Evolutionary conservation across 1,140 invertebrate species (phyloP).

Genomic region (Eulimnadia texana): DNA sequence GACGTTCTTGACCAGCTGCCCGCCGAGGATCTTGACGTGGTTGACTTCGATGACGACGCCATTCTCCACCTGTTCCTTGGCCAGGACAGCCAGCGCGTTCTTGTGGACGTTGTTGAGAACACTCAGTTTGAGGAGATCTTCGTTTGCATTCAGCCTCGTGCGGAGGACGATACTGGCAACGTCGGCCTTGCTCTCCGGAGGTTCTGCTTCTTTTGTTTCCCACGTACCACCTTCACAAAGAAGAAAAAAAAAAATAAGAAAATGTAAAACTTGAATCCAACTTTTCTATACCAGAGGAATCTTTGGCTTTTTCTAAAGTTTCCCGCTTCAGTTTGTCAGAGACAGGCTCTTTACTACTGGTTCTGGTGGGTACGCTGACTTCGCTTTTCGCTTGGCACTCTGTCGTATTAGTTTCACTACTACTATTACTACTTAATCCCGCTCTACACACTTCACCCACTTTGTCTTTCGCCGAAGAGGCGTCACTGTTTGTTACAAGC

Average conservation of each 20-base stretch:
- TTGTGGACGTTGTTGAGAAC: slow-evolving; percentile 16
- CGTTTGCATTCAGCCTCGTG: slow-evolving; percentile 5
- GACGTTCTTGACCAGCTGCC: background rate
- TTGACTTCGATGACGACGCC: background rate
- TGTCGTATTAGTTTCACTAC: slow-evolving; percentile 16
- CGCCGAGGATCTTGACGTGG: background rate
- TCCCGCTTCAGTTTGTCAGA: background rate
- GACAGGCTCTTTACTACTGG: too few relatives aligned
- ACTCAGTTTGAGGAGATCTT: slow-evolving; percentile 17
- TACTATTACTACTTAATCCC: too few relatives aligned
- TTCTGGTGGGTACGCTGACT: too few relatives aligned
- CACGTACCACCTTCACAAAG: background rate
- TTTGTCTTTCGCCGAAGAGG: too few relatives aligned
- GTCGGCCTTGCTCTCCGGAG: slow-evolving; percentile 6
- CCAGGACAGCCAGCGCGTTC: background rate
- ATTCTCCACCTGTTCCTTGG: background rate
- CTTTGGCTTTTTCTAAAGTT: background rate
- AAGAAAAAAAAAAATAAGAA: background rate
- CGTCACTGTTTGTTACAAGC: too few relatives aligned
- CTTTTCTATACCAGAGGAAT: background rate
- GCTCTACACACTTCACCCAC: too few relatives aligned
- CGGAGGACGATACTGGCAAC: background rate
- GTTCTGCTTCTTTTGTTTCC: slow-evolving; percentile 11
- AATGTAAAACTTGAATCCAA: background rate
- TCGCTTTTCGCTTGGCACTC: background rate